Conservation (phyloP, 2,888 invertebrate species). For the Clivina fossor region DNA sequence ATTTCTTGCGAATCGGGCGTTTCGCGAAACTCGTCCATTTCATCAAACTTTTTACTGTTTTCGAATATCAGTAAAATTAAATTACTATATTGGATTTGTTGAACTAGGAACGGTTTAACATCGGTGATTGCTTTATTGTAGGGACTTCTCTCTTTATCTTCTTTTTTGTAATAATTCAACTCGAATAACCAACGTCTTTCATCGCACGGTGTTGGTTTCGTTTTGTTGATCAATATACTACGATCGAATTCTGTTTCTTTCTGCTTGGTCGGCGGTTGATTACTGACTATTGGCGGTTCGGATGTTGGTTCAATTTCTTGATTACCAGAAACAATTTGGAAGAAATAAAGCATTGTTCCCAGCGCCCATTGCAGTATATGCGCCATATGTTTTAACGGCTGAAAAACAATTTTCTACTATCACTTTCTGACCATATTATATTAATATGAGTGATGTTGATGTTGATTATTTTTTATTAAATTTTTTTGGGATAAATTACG, state of each 20-base stretch:
- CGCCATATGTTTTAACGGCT: slow-evolving; percentile 64
- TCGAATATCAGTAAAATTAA: slow-evolving; percentile 78
- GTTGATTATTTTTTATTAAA: too few relatives aligned
- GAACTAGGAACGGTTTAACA: slow-evolving; percentile 69
- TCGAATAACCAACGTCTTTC: slow-evolving; percentile 59
- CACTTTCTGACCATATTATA: too few relatives aligned
- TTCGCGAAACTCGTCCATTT: slow-evolving; percentile 33
- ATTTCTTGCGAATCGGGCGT: slow-evolving; percentile 48
- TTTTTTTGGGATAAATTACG: too few relatives aligned
- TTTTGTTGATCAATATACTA: slow-evolving; percentile 69
- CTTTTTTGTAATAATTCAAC: slow-evolving; percentile 45
- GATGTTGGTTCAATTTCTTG: slow-evolving; percentile 30
- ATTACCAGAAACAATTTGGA: slow-evolving; percentile 37
- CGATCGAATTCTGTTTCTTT: slow-evolving; percentile 62
- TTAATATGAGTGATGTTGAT: too few relatives aligned
- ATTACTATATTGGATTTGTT: slow-evolving; percentile 76
- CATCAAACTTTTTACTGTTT: slow-evolving; percentile 57
- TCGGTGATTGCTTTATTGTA: slow-evolving; percentile 33
- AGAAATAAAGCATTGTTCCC: slow-evolving; percentile 59
- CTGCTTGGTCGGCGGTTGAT: slow-evolving; percentile 52
- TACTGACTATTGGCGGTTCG: slow-evolving; percentile 36
- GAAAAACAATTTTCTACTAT: too few relatives aligned
- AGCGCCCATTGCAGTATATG: slow-evolving; percentile 61
- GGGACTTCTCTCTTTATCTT: slow-evolving; percentile 37
- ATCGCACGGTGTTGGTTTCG: slow-evolving; percentile 84